A percentile compares a stretch with the other conserved stretches of the same genome.
Evolutionary conservation across 2,888 invertebrate genomes (phyloP).

Genomic region (Ochropleura plecta): DNA sequence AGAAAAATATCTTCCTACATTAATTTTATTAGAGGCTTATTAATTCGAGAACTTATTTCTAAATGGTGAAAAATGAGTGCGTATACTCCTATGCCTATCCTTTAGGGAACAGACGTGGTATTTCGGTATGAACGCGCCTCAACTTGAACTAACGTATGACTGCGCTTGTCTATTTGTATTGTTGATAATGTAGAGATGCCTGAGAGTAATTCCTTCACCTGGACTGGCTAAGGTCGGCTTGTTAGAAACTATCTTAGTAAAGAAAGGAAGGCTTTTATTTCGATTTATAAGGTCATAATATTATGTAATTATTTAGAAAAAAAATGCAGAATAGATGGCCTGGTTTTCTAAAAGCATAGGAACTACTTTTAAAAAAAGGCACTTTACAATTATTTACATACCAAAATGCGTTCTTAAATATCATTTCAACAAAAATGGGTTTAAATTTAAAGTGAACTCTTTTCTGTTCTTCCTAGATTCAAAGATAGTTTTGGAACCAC

Average conservation of each 20-base stretch:
- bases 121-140: conserved; percentile 23
- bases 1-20: no score
- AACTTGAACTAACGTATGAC: conserved; percentile 21
- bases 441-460: no score
- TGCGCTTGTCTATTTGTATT: conserved; percentile 44
- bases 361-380: not conserved
- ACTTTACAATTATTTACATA: no score
- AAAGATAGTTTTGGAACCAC: no score
- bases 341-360: not conserved
- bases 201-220: conserved; percentile 22
- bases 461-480: no score
- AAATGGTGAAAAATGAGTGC: not conserved
- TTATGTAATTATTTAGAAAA: not conserved
- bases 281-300: not conserved
- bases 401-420: no score
- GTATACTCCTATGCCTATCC: not conserved
- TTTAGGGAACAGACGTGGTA: not conserved
- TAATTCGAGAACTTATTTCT: no score
- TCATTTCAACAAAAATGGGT: no score
- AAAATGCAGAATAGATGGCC: not conserved
- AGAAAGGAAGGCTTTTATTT: not conserved
- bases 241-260: not conserved
- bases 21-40: no score
- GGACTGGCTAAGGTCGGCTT: not conserved
- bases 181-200: conserved; percentile 44